Percentiles rank a stretch among this genome's conserved stretches.
Evolutionary conservation across 2,888 invertebrate species (phyloP).

Genomic region (Anthophora plumipes): DNA sequence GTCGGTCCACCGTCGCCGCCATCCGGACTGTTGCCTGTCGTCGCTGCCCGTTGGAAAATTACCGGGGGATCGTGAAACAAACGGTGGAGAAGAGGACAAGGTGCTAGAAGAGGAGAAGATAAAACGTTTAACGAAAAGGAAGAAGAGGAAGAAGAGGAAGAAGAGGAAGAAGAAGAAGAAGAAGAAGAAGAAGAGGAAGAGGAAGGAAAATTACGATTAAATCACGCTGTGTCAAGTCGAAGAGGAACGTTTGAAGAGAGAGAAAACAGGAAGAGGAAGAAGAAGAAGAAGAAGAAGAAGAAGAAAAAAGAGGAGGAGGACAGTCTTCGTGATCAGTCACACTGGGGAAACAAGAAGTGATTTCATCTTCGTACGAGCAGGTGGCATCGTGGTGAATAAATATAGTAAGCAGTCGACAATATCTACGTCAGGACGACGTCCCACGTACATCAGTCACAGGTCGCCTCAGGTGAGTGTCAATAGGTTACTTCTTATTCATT

Average conservation of each 20-base stretch:
- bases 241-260: too few species aligned
- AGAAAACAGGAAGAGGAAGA: too few species aligned
- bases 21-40: constrained; percentile 39
- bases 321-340: background rate
- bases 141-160: background rate
- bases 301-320: background rate
- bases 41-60: constrained; percentile 52
- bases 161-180: background rate
- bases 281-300: background rate
- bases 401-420: constrained; percentile 56
- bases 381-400: constrained; percentile 68
- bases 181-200: background rate
- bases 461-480: constrained; percentile 74
- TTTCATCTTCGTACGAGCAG: constrained; percentile 64
- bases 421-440: constrained; percentile 79
- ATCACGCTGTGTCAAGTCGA: too few species aligned
- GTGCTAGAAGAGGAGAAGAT: background rate
- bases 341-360: constrained; percentile 28
- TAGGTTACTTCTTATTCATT: constrained; percentile 34
- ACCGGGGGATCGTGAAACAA: constrained; percentile 44
- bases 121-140: too few species aligned
- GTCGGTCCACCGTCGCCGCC: constrained; percentile 54
- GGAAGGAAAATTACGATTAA: background rate
- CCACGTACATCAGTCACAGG: constrained; percentile 80
- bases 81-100: background rate